Evolutionary conservation across 2,888 invertebrate genomes (phyloP).

Genomic region (Dryocosmus kuriphilus): DNA sequence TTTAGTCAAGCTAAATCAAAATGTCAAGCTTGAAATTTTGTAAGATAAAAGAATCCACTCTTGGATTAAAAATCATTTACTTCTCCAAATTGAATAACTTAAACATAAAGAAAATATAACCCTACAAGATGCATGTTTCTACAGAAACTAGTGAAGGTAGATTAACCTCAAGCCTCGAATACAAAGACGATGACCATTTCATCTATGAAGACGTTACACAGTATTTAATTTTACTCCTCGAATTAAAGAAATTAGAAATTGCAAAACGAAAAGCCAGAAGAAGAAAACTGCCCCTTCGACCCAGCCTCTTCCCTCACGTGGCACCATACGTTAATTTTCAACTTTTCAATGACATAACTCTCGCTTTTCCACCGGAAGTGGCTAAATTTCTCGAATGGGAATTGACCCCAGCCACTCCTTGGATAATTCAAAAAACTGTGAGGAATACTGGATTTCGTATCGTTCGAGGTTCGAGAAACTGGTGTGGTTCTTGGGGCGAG

Average conservation of each 20-base stretch:
- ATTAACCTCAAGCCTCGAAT: conserved; percentile 52
- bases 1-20: not conserved
- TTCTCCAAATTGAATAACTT: too few species aligned
- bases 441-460: conserved; percentile 79
- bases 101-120: too few species aligned
- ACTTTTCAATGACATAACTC: conserved; percentile 76
- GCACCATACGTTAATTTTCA: conserved; percentile 82
- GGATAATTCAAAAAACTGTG: conserved; percentile 81
- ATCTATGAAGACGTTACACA: not conserved
- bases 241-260: not conserved
- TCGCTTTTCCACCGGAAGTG: not conserved
- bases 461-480: conserved; percentile 82
- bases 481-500: conserved; percentile 97
- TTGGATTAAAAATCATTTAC: not conserved
- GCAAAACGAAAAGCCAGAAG: not conserved
- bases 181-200: conserved; percentile 38
- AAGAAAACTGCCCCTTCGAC: conserved; percentile 52
- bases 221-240: not conserved
- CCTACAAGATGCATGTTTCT: conserved; percentile 49
- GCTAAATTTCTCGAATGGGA: conserved; percentile 81
- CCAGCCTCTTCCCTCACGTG: conserved; percentile 78
- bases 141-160: conserved; percentile 52
- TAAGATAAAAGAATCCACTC: not conserved
- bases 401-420: conserved; percentile 82
- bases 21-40: not conserved